Percentiles rank a stretch among this genome's conserved stretches.
Conservation (phyloP, 2,797 vertebrate genomes). For the Otolemur crassicaudatus region DNA sequence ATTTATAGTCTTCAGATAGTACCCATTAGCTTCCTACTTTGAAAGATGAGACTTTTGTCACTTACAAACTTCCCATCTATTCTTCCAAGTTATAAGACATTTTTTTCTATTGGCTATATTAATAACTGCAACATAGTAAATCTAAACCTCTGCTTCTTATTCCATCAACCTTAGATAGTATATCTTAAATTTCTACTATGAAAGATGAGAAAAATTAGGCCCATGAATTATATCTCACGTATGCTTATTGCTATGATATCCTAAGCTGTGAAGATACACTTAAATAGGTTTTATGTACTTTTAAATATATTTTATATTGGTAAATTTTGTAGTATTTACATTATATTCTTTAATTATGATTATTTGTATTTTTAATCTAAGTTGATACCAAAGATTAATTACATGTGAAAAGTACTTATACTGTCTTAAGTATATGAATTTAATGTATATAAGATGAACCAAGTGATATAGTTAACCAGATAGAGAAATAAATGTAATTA, state of each 20-base stretch:
- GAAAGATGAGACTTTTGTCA: background rate
- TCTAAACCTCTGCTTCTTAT: background rate
- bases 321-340: background rate
- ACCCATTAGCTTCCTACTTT: background rate
- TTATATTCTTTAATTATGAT: background rate
- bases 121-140: background rate
- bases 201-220: background rate
- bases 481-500: background rate
- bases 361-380: background rate
- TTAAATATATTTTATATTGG: background rate
- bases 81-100: background rate
- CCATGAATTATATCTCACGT: background rate
- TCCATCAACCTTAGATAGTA: background rate
- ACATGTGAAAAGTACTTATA: background rate
- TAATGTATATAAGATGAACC: background rate
- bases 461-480: background rate
- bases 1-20: background rate
- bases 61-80: background rate
- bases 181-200: background rate
- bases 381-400: background rate
- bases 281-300: background rate
- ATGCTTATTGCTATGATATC: background rate
- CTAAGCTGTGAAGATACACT: background rate
- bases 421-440: background rate
- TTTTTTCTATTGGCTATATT: background rate